Percentiles rank a stretch among this genome's conserved stretches.
phyloP scores from a whole-genome alignment of 2,888 invertebrate genomes.

The Arrhopalites spinosus region DNA sequence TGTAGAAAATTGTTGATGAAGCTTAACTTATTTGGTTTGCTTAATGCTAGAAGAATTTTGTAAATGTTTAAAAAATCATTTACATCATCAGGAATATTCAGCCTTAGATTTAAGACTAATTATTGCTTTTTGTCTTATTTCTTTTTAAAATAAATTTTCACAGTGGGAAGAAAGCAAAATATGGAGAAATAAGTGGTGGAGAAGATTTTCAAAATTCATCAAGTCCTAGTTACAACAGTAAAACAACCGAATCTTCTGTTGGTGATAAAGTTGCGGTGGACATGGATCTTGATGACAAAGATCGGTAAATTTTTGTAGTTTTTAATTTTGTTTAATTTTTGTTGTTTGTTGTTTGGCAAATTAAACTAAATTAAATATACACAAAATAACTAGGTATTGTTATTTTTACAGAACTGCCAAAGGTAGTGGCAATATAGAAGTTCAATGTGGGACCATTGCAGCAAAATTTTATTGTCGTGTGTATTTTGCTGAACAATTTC shows the following conservation, averaged over 20 bases:
- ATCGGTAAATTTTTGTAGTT: conserved; percentile 12
- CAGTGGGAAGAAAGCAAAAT: conserved; percentile 29
- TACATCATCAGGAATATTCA: no score
- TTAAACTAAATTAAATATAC: not conserved
- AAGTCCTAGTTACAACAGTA: conserved; percentile 10
- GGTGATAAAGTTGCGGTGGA: conserved; percentile 26
- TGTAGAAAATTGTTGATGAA: no score
- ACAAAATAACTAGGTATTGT: not conserved
- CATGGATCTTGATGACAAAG: conserved; percentile 39
- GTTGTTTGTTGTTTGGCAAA: no score
- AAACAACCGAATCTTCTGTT: not conserved
- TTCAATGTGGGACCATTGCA: conserved; percentile 66
- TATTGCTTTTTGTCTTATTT: no score
- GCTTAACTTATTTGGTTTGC: not conserved
- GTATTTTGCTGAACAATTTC: conserved; percentile 90
- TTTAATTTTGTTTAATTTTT: not conserved
- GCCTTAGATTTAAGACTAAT: no score
- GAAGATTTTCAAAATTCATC: conserved; percentile 27
- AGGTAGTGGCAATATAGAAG: conserved; percentile 59
- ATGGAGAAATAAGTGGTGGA: not conserved
- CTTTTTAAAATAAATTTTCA: no score
- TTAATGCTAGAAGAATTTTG: no score
- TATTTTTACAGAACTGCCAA: conserved; percentile 9
- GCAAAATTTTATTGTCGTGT: conserved; percentile 88
- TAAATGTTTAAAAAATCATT: no score